Percentiles rank a stretch among this genome's conserved stretches.
Evolutionary conservation across 1,140 invertebrate genomes (phyloP).

Genomic region (Ectropis grisescens): DNA sequence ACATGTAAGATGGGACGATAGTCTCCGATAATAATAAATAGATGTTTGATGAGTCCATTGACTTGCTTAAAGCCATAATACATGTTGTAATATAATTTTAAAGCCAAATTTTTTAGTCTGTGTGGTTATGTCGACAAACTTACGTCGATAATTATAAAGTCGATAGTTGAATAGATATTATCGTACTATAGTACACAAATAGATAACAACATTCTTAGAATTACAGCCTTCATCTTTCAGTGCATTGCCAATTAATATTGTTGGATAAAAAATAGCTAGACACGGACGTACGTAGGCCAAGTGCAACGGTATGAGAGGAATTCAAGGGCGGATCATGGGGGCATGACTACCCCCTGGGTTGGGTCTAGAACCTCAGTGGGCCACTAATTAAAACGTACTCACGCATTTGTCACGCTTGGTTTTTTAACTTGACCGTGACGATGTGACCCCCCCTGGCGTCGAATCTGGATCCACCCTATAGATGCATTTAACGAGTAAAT

Average conservation of each 20-base stretch:
- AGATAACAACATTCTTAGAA: slow-evolving; percentile 57
- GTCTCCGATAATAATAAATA: slow-evolving; percentile 41
- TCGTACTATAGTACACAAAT: slow-evolving; percentile 59
- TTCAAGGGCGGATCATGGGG: too few species aligned
- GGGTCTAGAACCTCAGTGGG: too few species aligned
- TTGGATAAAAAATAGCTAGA: too few species aligned
- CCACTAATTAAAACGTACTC: too few species aligned
- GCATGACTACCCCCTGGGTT: too few species aligned
- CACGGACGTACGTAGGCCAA: too few species aligned
- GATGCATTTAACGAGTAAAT: too few species aligned
- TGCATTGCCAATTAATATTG: slow-evolving; percentile 12
- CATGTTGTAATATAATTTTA: slow-evolving; percentile 61
- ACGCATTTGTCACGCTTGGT: too few species aligned
- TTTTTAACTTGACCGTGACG: too few species aligned
- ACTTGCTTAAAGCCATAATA: slow-evolving; percentile 63
- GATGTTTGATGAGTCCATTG: slow-evolving; percentile 53
- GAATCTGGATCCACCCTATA: too few species aligned
- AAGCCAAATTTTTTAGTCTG: slow-evolving; percentile 67
- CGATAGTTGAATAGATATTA: slow-evolving; percentile 54
- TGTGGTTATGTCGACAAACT: slow-evolving; percentile 56
- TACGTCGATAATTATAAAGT: slow-evolving; percentile 47
- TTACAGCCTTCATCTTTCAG: slow-evolving; percentile 40
- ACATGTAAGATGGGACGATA: slow-evolving; percentile 32
- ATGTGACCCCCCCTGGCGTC: too few species aligned
- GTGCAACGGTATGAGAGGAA: too few species aligned